Conservation (phyloP, 35 echinoderm and acorn worm species). For the Eucidaris tribuloides region DNA sequence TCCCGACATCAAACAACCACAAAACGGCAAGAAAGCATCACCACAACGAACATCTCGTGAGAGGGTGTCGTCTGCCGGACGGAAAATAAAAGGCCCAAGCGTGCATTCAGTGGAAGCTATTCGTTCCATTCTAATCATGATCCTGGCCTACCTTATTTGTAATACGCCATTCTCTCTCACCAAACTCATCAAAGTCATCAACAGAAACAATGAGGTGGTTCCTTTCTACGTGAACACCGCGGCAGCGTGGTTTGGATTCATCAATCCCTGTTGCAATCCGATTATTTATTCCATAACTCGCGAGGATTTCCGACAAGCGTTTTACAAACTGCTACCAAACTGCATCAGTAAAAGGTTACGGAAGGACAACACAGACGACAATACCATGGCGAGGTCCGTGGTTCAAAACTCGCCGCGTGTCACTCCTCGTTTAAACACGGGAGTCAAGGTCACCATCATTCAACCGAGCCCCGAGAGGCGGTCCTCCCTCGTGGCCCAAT, state of each 20-base stretch:
- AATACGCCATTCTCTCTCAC: constrained; percentile 86
- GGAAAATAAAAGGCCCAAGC: neutral
- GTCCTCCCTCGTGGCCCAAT: no score
- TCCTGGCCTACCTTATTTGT: constrained; percentile 64
- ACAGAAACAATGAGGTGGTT: constrained; percentile 46
- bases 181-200: constrained; percentile 86
- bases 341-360: neutral
- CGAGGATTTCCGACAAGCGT: constrained; percentile 59
- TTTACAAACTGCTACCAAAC: constrained; percentile 42
- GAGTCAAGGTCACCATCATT: neutral
- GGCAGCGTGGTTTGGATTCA: constrained; percentile 70
- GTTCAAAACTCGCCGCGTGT: neutral
- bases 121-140: constrained; percentile 67
- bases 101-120: constrained; percentile 54
- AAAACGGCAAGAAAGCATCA: no score
- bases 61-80: no score
- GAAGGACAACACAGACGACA: neutral
- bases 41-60: no score
- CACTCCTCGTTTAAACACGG: neutral
- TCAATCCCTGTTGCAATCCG: constrained; percentile 85
- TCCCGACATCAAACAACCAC: no score
- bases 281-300: constrained; percentile 80
- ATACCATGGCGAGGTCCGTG: neutral
- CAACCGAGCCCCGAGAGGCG: neutral
- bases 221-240: constrained; percentile 58